Evolutionary conservation across 2,797 vertebrate species (phyloP).

Genomic region (Falco naumanni): DNA sequence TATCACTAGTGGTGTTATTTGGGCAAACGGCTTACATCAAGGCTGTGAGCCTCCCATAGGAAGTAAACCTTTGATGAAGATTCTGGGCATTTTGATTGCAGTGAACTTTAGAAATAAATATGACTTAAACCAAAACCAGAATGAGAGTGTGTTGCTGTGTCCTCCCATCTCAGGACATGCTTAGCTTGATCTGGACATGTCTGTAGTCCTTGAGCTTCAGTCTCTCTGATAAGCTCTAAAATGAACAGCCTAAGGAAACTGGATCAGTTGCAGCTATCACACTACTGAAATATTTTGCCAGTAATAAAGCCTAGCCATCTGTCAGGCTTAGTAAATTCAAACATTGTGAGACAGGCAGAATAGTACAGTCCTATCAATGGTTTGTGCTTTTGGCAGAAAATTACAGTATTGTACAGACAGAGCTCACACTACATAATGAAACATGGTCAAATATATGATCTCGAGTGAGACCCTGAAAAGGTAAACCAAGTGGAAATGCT

Average conservation of each 20-base stretch:
- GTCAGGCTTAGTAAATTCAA: not conserved
- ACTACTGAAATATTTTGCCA: not conserved
- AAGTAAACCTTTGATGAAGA: not conserved
- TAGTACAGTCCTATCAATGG: not conserved
- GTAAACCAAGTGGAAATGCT: not conserved
- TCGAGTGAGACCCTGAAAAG: not conserved
- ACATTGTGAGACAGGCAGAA: not conserved
- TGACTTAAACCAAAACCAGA: not conserved
- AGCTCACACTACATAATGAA: not conserved
- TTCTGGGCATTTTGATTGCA: not conserved
- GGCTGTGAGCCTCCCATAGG: not conserved
- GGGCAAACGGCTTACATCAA: not conserved
- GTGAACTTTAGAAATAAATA: not conserved
- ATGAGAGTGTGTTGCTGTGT: not conserved
- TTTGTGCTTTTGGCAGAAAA: not conserved
- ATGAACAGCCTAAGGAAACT: not conserved
- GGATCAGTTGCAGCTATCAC: not conserved
- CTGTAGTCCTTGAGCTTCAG: not conserved
- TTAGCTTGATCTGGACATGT: not conserved
- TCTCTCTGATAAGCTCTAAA: not conserved
- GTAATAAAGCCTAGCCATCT: not conserved
- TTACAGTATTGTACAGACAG: not conserved
- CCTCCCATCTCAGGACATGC: not conserved
- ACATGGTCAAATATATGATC: not conserved
- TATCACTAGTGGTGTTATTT: not conserved